phyloP scores from a whole-genome alignment of 2,113 vertebrate species.

The Dasypus novemcinctus region DNA sequence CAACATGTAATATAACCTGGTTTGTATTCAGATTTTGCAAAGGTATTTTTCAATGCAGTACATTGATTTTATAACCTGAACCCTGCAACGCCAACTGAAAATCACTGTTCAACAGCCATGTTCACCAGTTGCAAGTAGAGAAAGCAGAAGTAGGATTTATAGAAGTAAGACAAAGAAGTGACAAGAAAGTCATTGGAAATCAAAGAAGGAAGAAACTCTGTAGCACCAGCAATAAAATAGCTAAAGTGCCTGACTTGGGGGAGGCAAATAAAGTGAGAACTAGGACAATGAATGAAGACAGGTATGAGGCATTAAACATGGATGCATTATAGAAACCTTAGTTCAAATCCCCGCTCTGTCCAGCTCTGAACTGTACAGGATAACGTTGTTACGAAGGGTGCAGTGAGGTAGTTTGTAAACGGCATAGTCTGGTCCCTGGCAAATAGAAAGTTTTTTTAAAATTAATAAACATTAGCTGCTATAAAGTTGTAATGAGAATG shows the following conservation, averaged over 20 bases:
- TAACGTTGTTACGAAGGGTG: not conserved
- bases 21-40: not conserved
- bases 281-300: not conserved
- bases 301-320: fast-evolving
- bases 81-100: not conserved
- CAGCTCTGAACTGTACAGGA: not conserved
- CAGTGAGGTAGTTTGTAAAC: not conserved
- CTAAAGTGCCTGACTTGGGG: fast-evolving
- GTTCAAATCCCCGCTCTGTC: not conserved
- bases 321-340: not conserved
- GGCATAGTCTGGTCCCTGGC: not conserved
- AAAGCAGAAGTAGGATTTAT: not conserved
- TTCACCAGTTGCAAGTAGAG: not conserved
- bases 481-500: not conserved
- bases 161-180: not conserved
- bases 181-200: not conserved
- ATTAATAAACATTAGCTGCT: not conserved
- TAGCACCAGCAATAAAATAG: too few species aligned
- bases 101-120: too few species aligned
- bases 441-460: not conserved
- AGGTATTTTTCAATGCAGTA: not conserved
- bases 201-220: not conserved
- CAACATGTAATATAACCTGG: not conserved
- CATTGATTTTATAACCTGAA: not conserved
- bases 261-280: not conserved